Conservation (phyloP, 2,797 vertebrate species). For the Eupleurogrammus muticus region DNA sequence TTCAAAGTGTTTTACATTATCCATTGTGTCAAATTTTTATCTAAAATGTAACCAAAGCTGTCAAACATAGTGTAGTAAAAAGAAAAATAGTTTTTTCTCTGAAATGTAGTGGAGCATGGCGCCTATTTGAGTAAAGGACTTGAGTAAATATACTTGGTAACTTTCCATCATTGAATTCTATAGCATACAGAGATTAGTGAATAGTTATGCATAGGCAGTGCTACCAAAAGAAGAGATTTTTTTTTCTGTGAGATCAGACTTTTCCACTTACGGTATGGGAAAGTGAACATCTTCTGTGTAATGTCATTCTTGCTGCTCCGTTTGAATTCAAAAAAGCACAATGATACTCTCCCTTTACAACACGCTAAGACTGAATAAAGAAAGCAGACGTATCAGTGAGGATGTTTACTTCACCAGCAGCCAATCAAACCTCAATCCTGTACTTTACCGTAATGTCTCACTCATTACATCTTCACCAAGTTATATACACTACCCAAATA, state of each 20-base stretch:
- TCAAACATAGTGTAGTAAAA: no score
- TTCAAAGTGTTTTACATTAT: no score
- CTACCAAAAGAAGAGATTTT: not conserved
- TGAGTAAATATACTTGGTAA: no score
- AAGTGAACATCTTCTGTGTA: not conserved
- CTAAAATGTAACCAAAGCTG: no score
- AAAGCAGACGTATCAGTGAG: conserved; percentile 19
- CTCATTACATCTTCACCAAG: conserved; percentile 51
- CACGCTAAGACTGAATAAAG: conserved; percentile 32
- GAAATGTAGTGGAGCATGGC: no score
- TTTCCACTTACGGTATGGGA: not conserved
- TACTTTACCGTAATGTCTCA: conserved; percentile 53
- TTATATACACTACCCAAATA: conserved; percentile 63
- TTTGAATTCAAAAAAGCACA: conserved; percentile 13
- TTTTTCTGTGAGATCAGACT: not conserved
- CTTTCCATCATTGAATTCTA: not conserved
- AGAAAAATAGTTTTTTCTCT: no score
- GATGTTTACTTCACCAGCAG: conserved; percentile 41
- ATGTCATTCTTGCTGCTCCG: not conserved
- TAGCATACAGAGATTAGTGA: not conserved
- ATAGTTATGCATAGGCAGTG: not conserved
- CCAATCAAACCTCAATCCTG: conserved; percentile 54
- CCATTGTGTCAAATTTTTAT: no score
- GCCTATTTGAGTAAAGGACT: no score
- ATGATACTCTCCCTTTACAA: conserved; percentile 26